These are phyloP conservation scores for Tadarida brasiliensis DNA, from an alignment of 2,797 vertebrate genomes.

Conservation along the genomic window DNA sequence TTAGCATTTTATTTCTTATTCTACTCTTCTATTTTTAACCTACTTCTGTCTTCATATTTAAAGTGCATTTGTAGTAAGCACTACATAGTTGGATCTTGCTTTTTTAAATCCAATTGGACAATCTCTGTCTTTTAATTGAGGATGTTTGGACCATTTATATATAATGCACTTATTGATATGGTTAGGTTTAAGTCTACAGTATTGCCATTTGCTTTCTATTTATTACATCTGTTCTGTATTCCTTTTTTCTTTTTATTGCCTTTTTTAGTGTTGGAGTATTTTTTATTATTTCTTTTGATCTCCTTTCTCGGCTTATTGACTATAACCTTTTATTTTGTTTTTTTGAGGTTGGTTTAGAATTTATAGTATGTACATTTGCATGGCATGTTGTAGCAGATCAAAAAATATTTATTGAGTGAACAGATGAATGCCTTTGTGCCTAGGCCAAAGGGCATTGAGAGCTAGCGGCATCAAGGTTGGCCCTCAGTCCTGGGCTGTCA, in stretches of 20 bases:
- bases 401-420: not conserved
- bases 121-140: not conserved
- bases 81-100: not conserved
- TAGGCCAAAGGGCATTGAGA: not conserved
- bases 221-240: not conserved
- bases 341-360: constrained; percentile 3
- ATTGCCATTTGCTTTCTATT: not conserved
- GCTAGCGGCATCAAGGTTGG: not conserved
- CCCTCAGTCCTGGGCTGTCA: not conserved
- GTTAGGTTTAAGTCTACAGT: not conserved
- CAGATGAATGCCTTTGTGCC: not conserved
- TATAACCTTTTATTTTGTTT: not conserved
- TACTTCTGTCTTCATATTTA: constrained; percentile 25
- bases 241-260: not conserved
- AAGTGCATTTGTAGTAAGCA: not conserved
- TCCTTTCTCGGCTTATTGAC: constrained; percentile 8
- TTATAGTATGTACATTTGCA: not conserved
- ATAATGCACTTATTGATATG: not conserved
- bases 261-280: not conserved
- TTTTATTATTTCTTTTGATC: constrained; percentile 21
- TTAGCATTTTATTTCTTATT: not conserved
- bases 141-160: not conserved
- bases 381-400: not conserved
- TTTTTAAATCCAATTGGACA: not conserved
- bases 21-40: not conserved